phyloP scores from a whole-genome alignment of 1,140 invertebrate genomes.

The Helicoverpa armigera region DNA sequence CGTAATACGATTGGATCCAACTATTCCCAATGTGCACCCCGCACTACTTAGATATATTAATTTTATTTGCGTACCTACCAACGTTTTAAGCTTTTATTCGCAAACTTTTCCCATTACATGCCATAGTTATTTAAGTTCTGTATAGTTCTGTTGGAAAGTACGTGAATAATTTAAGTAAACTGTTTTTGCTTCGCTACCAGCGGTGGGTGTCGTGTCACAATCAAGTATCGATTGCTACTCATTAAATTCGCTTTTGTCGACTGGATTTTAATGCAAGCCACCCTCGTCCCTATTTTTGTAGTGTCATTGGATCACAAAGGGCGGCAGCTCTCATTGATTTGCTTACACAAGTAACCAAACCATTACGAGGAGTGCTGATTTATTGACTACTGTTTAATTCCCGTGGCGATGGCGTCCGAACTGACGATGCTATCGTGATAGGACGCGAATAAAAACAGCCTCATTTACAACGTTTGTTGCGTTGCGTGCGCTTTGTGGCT shows the following conservation, averaged over 20 bases:
- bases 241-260: slow-evolving; percentile 41
- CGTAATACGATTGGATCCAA: slow-evolving; percentile 61
- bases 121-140: slow-evolving; percentile 7
- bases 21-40: slow-evolving; percentile 30
- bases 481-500: background rate
- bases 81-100: slow-evolving; percentile 31
- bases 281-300: slow-evolving; percentile 25
- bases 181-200: slow-evolving; percentile 7
- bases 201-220: background rate
- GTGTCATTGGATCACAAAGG: slow-evolving; percentile 23
- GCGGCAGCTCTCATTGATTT: slow-evolving; percentile 21
- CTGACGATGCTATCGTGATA: slow-evolving; percentile 2
- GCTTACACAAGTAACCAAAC: slow-evolving; percentile 7
- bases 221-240: slow-evolving; percentile 45
- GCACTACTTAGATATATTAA: slow-evolving; percentile 17
- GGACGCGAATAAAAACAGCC: background rate
- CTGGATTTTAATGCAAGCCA: slow-evolving; percentile 17
- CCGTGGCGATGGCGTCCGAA: background rate
- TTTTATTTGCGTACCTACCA: slow-evolving; percentile 12
- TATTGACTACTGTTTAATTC: slow-evolving; percentile 9
- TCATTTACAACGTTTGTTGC: background rate
- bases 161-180: slow-evolving; percentile 27
- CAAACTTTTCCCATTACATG: slow-evolving; percentile 42
- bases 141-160: slow-evolving; percentile 9
- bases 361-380: background rate